Evolutionary conservation across 2,113 vertebrate genomes (phyloP).

Genomic region (Dicrurus megarhynchus): DNA sequence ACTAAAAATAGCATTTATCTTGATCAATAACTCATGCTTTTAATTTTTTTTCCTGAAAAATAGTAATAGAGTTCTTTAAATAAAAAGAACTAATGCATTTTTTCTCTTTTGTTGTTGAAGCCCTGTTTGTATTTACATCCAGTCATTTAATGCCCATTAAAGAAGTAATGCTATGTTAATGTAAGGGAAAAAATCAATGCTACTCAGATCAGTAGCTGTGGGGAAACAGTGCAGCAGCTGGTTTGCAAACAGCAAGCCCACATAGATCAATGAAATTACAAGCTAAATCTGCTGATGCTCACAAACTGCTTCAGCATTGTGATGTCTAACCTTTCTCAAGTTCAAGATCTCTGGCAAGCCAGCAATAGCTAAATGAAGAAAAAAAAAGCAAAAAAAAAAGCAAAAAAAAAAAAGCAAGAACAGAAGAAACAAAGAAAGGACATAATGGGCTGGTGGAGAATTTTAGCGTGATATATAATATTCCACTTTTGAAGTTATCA

Average conservation of each 20-base stretch:
- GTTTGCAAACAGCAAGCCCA: slow-evolving; percentile 85
- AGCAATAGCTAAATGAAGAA: slow-evolving; percentile 64
- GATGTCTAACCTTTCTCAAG: slow-evolving; percentile 85
- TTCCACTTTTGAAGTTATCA: slow-evolving; percentile 51
- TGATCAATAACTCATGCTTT: slow-evolving; percentile 73
- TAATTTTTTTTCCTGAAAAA: slow-evolving; percentile 67
- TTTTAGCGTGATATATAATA: slow-evolving; percentile 49
- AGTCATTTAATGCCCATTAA: slow-evolving; percentile 89
- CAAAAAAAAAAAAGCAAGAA: not conserved
- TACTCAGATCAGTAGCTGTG: slow-evolving; percentile 87
- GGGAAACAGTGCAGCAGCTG: slow-evolving; percentile 84
- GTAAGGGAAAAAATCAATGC: slow-evolving; percentile 87
- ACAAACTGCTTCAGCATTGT: slow-evolving; percentile 79
- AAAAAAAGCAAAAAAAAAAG: not conserved
- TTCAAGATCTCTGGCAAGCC: slow-evolving; percentile 81
- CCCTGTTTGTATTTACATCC: slow-evolving; percentile 84
- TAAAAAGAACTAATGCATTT: slow-evolving; percentile 58
- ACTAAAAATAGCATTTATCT: slow-evolving; percentile 71
- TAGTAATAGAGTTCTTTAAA: slow-evolving; percentile 75
- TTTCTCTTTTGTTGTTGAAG: slow-evolving; percentile 70
- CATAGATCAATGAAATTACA: slow-evolving; percentile 89
- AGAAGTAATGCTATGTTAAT: slow-evolving; percentile 90
- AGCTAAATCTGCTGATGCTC: slow-evolving; percentile 88
- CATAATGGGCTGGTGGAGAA: slow-evolving; percentile 24
- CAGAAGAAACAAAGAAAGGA: slow-evolving; percentile 36